Evolutionary conservation across 2,888 invertebrate genomes (phyloP).

Genomic region (Carterocephalus palaemon): DNA sequence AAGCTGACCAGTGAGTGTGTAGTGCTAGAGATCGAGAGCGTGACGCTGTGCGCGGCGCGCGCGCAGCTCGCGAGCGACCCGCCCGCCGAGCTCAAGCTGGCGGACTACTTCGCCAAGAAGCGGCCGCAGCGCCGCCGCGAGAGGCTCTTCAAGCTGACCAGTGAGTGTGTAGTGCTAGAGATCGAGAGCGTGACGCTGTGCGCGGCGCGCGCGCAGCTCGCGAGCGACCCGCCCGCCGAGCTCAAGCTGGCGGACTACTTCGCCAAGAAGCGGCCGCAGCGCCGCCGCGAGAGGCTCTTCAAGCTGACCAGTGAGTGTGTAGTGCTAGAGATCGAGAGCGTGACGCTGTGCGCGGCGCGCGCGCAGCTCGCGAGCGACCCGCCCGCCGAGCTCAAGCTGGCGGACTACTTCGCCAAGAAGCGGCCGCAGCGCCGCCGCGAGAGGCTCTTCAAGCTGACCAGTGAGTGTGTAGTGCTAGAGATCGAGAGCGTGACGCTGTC

Average conservation of each 20-base stretch:
- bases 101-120: conserved; percentile 64
- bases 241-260: conserved; percentile 60
- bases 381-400: conserved; percentile 41
- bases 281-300: conserved; percentile 54
- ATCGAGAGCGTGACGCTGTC: neutral
- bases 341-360: conserved; percentile 24
- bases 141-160: conserved; percentile 56
- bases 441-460: conserved; percentile 56
- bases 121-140: conserved; percentile 49
- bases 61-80: conserved; percentile 30
- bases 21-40: neutral
- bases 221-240: conserved; percentile 35
- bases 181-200: neutral
- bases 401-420: conserved; percentile 64
- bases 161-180: conserved; percentile 37
- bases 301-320: conserved; percentile 48
- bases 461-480: conserved; percentile 37
- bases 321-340: neutral
- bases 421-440: conserved; percentile 49
- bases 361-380: conserved; percentile 30
- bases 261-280: conserved; percentile 54
- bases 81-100: conserved; percentile 41
- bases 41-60: conserved; percentile 24
- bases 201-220: conserved; percentile 28
- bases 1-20: conserved; percentile 48